Base-by-base conservation (phyloP, 2,113 vertebrate genomes). In the Tachysurus fulvidraco region DNA sequence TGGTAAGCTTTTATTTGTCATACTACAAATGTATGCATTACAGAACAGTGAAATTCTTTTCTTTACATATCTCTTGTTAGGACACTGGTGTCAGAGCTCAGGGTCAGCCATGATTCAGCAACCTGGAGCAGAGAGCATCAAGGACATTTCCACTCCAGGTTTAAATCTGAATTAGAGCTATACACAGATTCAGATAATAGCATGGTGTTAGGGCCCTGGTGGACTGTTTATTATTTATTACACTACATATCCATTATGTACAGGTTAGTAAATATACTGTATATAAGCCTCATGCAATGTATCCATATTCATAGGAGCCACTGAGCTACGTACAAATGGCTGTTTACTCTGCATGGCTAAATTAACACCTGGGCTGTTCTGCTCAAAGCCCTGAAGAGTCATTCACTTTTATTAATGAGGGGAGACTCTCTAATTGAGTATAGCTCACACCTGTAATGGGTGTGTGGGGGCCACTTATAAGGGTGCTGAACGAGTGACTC, bases 331-430 rank as follows among this genome's bases (percentile, higher is more conserved):
- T n/a, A n/a, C 54, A 64, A 54, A 30, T 74, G 78, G 76, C 84
- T 85, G 71, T 89, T 91, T 88, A 85, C 69, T 83, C 77, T 88
- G 67, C 77, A 52, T 78, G 86, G 76, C 83, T 88, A 87, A 89
- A 88, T 83, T 25, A 91, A n/a, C 90, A 90, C 90, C 91, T 89
- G 89, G 82, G 71, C 83, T 80, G 83, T 76, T 52, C 23, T 67
- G 55, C 83, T n/a, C 6, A 19, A 71, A 59, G 59, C 83, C 85
- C 69, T 50, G 52, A 85, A 86, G 85, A 89, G 88, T 83, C 89
- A 79, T 85, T 77, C 69, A 23, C 87, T 87, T 81, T 88, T 89
- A 90, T 91, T 91, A 91, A 89, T 89, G 85, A 88, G 87, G 59
- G 81, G 69, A 83, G 60, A 41, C 8, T 73, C 80, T 73, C 78